phyloP scores from a whole-genome alignment of 1,140 invertebrate species.

The Mamestra configurata region DNA sequence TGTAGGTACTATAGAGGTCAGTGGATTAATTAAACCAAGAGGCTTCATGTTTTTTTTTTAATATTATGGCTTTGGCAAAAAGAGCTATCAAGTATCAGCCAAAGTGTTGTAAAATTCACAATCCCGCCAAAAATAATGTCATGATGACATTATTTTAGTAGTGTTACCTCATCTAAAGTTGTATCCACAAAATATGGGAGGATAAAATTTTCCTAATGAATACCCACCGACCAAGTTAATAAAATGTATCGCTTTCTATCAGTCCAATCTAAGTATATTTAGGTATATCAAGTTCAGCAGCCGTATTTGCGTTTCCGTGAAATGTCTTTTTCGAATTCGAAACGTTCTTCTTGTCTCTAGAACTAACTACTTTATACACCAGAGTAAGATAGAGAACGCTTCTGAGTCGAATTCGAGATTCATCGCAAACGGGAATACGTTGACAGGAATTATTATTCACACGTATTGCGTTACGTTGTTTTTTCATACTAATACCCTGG shows the following conservation, averaged over 20 bases:
- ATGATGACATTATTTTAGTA: not conserved
- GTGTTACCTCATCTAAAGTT: not conserved
- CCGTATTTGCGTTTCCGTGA: not conserved
- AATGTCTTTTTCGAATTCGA: not conserved
- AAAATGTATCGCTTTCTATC: not conserved
- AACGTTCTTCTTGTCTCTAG: not conserved
- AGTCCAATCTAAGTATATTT: too few species aligned
- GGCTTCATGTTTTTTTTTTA: not conserved
- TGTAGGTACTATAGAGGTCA: not conserved
- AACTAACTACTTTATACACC: not conserved
- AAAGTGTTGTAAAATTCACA: not conserved
- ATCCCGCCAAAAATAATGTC: conserved; percentile 9
- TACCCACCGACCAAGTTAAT: not conserved
- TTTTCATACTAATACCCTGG: conserved; percentile 10
- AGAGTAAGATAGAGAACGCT: not conserved
- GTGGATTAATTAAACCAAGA: not conserved
- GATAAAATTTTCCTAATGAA: not conserved
- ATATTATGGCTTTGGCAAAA: too few species aligned
- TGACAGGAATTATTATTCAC: conserved; percentile 15
- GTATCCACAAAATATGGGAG: conserved; percentile 6
- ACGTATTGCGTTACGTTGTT: not conserved
- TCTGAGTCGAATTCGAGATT: conserved; percentile 7
- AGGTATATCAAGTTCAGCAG: too few species aligned
- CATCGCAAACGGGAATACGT: not conserved
- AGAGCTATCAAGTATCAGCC: too few species aligned